Percentiles rank a stretch among this genome's conserved stretches.
Evolutionary conservation across 2,797 vertebrate genomes (phyloP).

Genomic region (Benthosema pterotum): DNA sequence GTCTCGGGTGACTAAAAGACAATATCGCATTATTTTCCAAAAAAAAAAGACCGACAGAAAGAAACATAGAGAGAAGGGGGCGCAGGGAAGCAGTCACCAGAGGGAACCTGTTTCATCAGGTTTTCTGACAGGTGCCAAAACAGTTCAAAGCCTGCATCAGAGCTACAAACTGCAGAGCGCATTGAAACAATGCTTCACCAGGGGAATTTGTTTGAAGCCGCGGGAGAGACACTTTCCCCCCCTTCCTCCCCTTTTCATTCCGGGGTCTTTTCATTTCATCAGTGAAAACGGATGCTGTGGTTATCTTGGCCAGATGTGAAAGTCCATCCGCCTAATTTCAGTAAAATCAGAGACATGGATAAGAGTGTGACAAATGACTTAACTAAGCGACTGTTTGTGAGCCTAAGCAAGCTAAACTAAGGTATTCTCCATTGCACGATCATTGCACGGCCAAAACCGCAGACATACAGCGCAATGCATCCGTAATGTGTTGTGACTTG

Average conservation of each 20-base stretch:
- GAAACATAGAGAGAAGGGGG: conserved; percentile 8
- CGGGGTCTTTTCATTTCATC: conserved; percentile 55
- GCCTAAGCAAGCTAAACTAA: too few species aligned
- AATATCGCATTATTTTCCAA: conserved; percentile 2
- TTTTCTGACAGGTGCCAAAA: conserved; percentile 72
- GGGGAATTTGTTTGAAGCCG: conserved; percentile 62
- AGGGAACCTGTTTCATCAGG: conserved; percentile 61
- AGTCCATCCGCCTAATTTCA: conserved; percentile 47
- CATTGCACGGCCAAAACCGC: too few species aligned
- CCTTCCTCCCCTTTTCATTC: conserved; percentile 35
- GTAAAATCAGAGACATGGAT: conserved; percentile 23
- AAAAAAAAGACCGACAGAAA: conserved; percentile 23
- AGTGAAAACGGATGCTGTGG: conserved; percentile 53
- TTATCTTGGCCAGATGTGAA: conserved; percentile 58
- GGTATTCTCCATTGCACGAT: too few species aligned
- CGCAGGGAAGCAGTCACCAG: conserved; percentile 28
- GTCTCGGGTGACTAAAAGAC: conserved; percentile 1
- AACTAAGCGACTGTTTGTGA: not conserved
- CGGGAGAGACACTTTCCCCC: conserved; percentile 19
- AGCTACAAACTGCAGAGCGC: conserved; percentile 63
- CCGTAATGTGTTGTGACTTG: too few species aligned
- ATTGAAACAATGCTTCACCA: conserved; percentile 65
- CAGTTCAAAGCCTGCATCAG: conserved; percentile 61
- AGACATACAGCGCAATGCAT: too few species aligned
- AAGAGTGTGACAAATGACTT: not conserved